Evolutionary conservation across 53 echinoderm and acorn worm genomes (phyloP).

Genomic region (Pentamera pediparva): DNA sequence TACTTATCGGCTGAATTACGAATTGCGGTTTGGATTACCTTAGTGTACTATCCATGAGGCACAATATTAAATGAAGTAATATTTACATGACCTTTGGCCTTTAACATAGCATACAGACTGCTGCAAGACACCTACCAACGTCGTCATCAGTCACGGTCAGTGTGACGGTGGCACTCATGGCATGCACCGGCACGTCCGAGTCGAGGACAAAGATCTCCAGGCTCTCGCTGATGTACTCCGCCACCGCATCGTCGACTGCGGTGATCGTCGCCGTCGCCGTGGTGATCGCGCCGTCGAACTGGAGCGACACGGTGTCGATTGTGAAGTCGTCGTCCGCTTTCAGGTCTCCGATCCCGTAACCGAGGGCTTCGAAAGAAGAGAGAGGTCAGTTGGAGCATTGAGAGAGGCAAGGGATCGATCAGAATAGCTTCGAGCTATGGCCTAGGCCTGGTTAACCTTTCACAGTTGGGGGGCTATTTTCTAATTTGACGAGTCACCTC

Average conservation of each 20-base stretch:
- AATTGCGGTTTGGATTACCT: no score
- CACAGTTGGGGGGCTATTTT: no score
- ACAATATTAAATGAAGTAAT: no score
- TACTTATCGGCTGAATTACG: no score
- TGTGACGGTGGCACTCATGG: not conserved
- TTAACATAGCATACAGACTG: not conserved
- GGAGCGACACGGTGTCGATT: not conserved
- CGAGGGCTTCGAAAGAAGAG: not conserved
- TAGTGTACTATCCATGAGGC: no score
- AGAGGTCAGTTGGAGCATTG: not conserved
- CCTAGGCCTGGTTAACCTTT: not conserved
- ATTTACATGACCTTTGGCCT: no score
- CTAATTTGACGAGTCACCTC: no score
- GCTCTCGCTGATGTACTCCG: not conserved
- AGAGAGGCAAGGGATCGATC: not conserved
- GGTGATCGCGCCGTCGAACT: slow-evolving; percentile 7
- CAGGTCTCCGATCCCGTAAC: slow-evolving; percentile 12
- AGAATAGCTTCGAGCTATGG: not conserved
- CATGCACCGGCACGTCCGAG: not conserved
- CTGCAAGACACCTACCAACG: not conserved
- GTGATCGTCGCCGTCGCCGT: slow-evolving; percentile 22
- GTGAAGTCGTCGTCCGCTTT: slow-evolving; percentile 8
- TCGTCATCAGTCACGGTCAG: slow-evolving; percentile 10
- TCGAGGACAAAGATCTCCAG: slow-evolving; percentile 17
- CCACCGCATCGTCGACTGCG: slow-evolving; percentile 13